Base-by-base conservation (phyloP, 2,797 vertebrate species). In the Orestias chungarensis region DNA sequence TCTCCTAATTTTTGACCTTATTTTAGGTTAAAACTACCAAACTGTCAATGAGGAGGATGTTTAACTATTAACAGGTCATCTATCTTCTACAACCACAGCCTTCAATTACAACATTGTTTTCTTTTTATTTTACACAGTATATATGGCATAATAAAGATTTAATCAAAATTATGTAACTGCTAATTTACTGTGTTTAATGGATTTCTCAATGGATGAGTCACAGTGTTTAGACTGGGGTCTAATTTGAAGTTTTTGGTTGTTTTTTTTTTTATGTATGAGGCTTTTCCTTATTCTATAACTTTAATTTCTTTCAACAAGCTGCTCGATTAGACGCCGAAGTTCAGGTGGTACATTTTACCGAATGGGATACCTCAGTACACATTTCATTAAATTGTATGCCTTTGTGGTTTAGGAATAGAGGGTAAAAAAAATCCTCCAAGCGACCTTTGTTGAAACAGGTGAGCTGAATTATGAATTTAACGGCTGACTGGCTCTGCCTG, bases 381-480 rank as follows among this genome's bases (percentile, higher is more conserved):
- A 44, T 18, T 78, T 69, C 20, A 50, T 66, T 42, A 69, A 25
- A 65, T 54, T 68, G 25, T 42, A 15, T 52, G 5, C 50, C 59
- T 70, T 55, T 52, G 40, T 66, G 1, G 55, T 35, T 59, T 33
- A 62, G 44, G 64, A 10, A 42, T 23, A 33, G 9, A 25, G 9
- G n/a, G 38, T 17, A 43, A 25, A n/a, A 33, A 70, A 59, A 69
- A 35, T 29, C 57, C 2, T 40, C 1, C 64, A 29, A 33, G 75
- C 59, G 47, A 15, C 47, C n/a, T 50, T 44, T 66, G 61, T 62
- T 15, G 17, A 70, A 59, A 59, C 55, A 70, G 55, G 54, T 65
- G 59, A 75, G 12, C 42, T 83, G 38, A 73, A 79, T 78, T 70
- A 81, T 82, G 66, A 68, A 38, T 23, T 38, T 68, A 12, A 1